Percentiles rank a stretch among this genome's conserved stretches.
phyloP scores from a whole-genome alignment of 2,888 invertebrate species.

The Aquatica leii region DNA sequence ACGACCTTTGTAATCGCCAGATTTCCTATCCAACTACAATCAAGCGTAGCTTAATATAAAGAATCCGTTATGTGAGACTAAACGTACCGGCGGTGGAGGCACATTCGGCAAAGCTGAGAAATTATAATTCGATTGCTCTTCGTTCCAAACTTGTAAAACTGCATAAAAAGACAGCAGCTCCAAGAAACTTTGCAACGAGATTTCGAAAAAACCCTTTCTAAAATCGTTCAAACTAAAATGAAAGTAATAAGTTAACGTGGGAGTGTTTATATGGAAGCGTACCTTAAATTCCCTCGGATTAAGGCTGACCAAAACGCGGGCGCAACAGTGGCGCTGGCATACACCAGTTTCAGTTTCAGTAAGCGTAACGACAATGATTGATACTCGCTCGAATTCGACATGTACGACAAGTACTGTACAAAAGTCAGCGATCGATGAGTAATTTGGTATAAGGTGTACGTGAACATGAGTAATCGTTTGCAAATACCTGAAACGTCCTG shows the following conservation, averaged over 20 bases:
- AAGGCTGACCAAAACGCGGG: slow-evolving; percentile 57
- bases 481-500: slow-evolving; percentile 58
- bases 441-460: slow-evolving; percentile 63
- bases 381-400: slow-evolving; percentile 62
- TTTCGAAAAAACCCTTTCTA: slow-evolving; percentile 50
- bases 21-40: slow-evolving; percentile 35
- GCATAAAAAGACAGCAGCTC: slow-evolving; percentile 86
- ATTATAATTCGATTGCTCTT: slow-evolving; percentile 65
- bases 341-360: slow-evolving; percentile 67
- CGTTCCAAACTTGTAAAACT: slow-evolving; percentile 88
- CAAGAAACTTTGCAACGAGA: slow-evolving; percentile 61
- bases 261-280: slow-evolving; percentile 14
- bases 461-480: slow-evolving; percentile 58
- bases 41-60: slow-evolving; percentile 6
- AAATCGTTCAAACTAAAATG: slow-evolving; percentile 50
- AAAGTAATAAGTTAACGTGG: neutral
- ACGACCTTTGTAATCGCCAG: slow-evolving; percentile 64
- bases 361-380: slow-evolving; percentile 66
- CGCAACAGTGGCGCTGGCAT: slow-evolving; percentile 55
- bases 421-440: slow-evolving; percentile 60
- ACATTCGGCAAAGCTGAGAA: slow-evolving; percentile 68
- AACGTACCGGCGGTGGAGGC: slow-evolving; percentile 61
- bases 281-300: slow-evolving; percentile 63
- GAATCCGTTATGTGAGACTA: too few species aligned
- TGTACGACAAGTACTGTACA: slow-evolving; percentile 68